Evolutionary conservation across 2,113 vertebrate species (phyloP).

Genomic region (Labeo catla): DNA sequence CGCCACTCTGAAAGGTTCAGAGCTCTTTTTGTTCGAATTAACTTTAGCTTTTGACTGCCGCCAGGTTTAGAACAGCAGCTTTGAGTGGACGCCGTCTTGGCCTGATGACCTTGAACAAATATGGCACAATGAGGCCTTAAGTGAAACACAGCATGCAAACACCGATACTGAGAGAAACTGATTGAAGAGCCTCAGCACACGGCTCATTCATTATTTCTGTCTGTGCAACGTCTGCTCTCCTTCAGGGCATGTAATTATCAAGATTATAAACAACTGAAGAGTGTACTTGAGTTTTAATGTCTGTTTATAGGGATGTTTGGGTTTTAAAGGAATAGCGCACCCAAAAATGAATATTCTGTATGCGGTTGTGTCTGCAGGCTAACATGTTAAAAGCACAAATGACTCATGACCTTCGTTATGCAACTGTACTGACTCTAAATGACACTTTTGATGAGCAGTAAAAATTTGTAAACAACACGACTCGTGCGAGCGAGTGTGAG

Average conservation of each 20-base stretch:
- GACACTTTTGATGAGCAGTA: slow-evolving; percentile 21
- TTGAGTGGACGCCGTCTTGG: neutral
- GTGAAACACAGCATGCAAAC: neutral
- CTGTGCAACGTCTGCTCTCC: neutral
- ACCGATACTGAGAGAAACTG: neutral
- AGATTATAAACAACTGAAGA: slow-evolving; percentile 31
- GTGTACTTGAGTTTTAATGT: neutral
- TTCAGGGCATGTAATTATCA: slow-evolving; percentile 34
- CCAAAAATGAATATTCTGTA: neutral
- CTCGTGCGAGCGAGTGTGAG: neutral
- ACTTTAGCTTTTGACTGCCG: neutral
- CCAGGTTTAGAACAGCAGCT: slow-evolving; percentile 3
- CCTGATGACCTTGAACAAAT: slow-evolving; percentile 28
- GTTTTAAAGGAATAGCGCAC: slow-evolving; percentile 25
- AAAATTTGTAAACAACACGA: slow-evolving; percentile 26
- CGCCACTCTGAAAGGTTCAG: slow-evolving; percentile 1
- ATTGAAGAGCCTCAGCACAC: slow-evolving; percentile 7
- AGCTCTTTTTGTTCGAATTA: slow-evolving; percentile 19
- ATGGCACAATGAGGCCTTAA: neutral
- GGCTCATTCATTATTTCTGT: slow-evolving; percentile 32
- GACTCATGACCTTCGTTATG: slow-evolving; percentile 31
- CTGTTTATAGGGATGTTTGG: slow-evolving; percentile 1
- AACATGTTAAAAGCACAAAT: slow-evolving; percentile 8
- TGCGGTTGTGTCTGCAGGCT: neutral
- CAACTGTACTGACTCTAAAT: slow-evolving; percentile 7